These are phyloP conservation scores for Charadrius vociferus DNA, from an alignment of 2,113 vertebrate species.

Conservation along the genomic window DNA sequence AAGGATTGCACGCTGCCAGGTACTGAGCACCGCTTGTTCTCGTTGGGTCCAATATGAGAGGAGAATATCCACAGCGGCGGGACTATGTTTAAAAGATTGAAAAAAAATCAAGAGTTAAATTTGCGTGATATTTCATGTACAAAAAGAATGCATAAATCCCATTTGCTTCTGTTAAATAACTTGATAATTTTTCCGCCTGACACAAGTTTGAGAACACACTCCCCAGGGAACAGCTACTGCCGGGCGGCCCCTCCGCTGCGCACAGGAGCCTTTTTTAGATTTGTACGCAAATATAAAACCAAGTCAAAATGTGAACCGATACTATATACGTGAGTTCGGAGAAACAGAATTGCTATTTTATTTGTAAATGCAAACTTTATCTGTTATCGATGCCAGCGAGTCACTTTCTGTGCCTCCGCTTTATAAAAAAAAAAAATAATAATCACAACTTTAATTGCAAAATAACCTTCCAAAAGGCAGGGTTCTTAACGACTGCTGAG, in stretches of 20 bases:
- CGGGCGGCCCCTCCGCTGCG: accelerated
- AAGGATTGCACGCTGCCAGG: neutral
- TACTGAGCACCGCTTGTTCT: neutral
- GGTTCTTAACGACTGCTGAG: neutral
- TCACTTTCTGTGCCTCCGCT: neutral
- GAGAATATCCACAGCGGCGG: neutral
- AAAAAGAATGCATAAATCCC: neutral
- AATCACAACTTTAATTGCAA: conserved; percentile 32
- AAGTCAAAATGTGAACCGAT: neutral
- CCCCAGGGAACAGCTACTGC: neutral
- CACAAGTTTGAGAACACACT: neutral
- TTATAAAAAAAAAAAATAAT: conserved; percentile 14
- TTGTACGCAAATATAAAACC: neutral
- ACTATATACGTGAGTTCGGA: accelerated
- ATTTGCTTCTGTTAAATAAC: neutral
- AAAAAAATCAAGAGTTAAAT: neutral
- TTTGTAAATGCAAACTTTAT: neutral
- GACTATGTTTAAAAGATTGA: neutral
- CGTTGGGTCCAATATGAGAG: accelerated
- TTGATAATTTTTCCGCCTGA: neutral
- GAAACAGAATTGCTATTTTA: neutral
- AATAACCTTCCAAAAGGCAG: conserved; percentile 29
- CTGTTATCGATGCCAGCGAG: neutral
- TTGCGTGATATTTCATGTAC: neutral
- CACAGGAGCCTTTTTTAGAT: neutral